Percentiles rank a stretch among this genome's conserved stretches.
phyloP scores from a whole-genome alignment of 2,888 invertebrate genomes.

The Meta bourneti region DNA sequence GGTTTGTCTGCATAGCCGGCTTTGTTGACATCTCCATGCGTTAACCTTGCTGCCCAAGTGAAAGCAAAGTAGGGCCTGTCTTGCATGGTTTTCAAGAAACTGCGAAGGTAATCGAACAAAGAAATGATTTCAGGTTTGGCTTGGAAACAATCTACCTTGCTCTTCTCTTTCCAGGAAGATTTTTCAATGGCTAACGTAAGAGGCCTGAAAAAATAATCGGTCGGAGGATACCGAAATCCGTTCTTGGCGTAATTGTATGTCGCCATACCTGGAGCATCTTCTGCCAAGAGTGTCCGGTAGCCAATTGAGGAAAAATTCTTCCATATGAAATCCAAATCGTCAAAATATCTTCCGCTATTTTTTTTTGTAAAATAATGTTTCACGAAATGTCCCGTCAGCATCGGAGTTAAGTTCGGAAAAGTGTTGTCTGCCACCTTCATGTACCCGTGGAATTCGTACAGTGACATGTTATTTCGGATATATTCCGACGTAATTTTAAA shows the following conservation, averaged over 20 bases:
- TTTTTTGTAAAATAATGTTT: conserved; percentile 71
- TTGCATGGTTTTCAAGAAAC: conserved; percentile 53
- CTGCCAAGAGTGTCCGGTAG: conserved; percentile 80
- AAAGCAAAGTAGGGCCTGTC: conserved; percentile 79
- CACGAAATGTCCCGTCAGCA: conserved; percentile 78
- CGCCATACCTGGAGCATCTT: conserved; percentile 79
- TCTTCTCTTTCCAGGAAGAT: conserved; percentile 20
- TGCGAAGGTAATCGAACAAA: conserved; percentile 66
- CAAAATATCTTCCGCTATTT: conserved; percentile 77
- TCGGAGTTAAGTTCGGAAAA: conserved; percentile 80
- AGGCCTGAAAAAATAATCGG: conserved; percentile 80
- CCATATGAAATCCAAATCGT: conserved; percentile 80
- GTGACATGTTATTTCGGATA: conserved; percentile 85
- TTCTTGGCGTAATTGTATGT: conserved; percentile 80
- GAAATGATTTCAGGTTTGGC: conserved; percentile 60
- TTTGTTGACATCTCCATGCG: conserved; percentile 80
- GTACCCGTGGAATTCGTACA: conserved; percentile 88
- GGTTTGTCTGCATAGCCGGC: conserved; percentile 80
- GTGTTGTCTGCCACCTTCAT: conserved; percentile 83
- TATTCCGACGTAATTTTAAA: conserved; percentile 87
- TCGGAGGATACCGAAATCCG: conserved; percentile 80
- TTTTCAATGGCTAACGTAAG: conserved; percentile 79
- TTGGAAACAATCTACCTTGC: conserved; percentile 63
- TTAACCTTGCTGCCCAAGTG: conserved; percentile 80
- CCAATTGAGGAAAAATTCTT: conserved; percentile 79